phyloP scores from a whole-genome alignment of 2,888 invertebrate species.

The Aleiodes alternator region DNA sequence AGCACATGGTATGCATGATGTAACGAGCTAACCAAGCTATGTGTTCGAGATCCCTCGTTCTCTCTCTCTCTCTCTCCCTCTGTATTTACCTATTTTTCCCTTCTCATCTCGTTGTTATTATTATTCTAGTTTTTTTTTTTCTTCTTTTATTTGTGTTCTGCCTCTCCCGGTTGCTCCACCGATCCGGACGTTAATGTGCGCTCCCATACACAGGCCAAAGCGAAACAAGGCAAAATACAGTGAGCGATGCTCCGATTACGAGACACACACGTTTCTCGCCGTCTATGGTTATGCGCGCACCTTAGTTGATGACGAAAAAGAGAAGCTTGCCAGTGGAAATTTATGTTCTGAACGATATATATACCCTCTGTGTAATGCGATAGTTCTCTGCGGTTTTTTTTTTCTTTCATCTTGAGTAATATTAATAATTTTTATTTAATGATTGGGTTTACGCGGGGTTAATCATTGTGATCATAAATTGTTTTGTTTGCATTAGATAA shows the following conservation, averaged over 20 bases:
- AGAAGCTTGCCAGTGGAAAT: constrained; percentile 29
- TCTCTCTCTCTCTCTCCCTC: constrained; percentile 12
- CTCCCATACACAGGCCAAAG: constrained; percentile 47
- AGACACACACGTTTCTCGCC: constrained; percentile 26
- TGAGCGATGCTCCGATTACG: constrained; percentile 49
- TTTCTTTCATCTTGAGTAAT: background rate
- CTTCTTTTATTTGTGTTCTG: constrained; percentile 7
- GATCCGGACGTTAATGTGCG: constrained; percentile 42
- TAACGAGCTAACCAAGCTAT: constrained; percentile 38
- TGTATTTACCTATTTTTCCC: constrained; percentile 7
- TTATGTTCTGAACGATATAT: constrained; percentile 30
- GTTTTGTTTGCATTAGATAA: background rate
- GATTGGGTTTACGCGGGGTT: background rate
- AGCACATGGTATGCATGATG: constrained; percentile 45
- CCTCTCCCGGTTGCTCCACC: constrained; percentile 29
- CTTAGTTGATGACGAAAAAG: constrained; percentile 31
- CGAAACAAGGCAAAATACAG: constrained; percentile 32
- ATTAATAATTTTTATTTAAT: background rate
- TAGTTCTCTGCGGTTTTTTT: constrained; percentile 1
- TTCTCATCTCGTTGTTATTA: constrained; percentile 10
- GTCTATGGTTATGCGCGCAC: constrained; percentile 39
- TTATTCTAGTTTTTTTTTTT: constrained; percentile 20
- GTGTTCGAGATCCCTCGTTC: constrained; percentile 24
- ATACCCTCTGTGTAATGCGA: background rate
- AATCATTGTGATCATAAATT: background rate